Percentiles rank a stretch among this genome's conserved stretches.
phyloP scores from a whole-genome alignment of 1,140 invertebrate species.

The Ceratina japonica region DNA sequence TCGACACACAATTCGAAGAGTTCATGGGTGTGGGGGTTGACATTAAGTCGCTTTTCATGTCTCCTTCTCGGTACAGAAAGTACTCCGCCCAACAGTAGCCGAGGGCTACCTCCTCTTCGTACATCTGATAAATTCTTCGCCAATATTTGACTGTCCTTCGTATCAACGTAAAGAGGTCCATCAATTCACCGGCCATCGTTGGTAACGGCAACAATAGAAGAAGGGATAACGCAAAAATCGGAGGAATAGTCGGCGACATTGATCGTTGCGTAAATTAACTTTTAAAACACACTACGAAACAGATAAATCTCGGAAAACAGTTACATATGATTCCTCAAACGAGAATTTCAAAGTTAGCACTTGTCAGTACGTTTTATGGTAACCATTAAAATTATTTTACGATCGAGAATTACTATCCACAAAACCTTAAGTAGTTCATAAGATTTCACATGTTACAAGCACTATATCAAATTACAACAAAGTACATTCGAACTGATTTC shows the following conservation, averaged over 20 bases:
- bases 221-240: constrained; percentile 47
- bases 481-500: too few relatives aligned
- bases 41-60: background rate
- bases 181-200: constrained; percentile 14
- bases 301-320: background rate
- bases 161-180: constrained; percentile 20
- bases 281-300: background rate
- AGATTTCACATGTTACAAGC: too few relatives aligned
- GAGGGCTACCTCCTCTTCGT: constrained; percentile 55
- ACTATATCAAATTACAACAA: too few relatives aligned
- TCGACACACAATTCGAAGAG: background rate
- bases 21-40: too few relatives aligned
- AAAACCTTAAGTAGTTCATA: too few relatives aligned
- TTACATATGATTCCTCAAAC: background rate
- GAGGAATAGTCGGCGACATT: constrained; percentile 49
- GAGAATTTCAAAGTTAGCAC: background rate
- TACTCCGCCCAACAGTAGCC: constrained; percentile 62
- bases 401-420: too few relatives aligned
- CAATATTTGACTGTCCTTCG: constrained; percentile 54
- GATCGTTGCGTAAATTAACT: constrained; percentile 31
- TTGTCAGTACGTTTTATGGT: too few relatives aligned
- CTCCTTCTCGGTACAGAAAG: constrained; percentile 19
- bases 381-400: too few relatives aligned
- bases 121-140: constrained; percentile 49
- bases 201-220: constrained; percentile 25